A percentile compares a stretch with the other conserved stretches of the same genome.
phyloP scores from a whole-genome alignment of 2,888 invertebrate species.

The Ernsta delagoae region DNA sequence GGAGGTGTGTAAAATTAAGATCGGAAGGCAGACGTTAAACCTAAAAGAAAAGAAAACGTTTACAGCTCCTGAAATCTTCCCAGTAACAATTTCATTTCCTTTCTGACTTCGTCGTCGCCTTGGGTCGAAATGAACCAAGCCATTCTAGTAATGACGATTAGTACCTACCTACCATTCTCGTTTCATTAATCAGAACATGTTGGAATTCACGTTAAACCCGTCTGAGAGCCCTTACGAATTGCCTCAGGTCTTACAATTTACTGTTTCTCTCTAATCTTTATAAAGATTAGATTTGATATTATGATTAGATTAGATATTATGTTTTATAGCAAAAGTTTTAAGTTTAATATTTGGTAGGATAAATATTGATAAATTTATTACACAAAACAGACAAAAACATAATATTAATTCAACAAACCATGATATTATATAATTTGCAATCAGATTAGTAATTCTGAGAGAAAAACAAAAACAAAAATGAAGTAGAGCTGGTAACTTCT shows the following conservation, averaged over 20 bases:
- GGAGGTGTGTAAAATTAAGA: conserved; percentile 1
- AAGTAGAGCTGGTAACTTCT: too few species aligned
- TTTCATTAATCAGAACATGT: conserved; percentile 19
- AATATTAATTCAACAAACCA: too few species aligned
- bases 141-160: conserved; percentile 21
- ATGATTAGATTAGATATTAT: too few species aligned
- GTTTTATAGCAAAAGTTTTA: too few species aligned
- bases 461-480: too few species aligned
- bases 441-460: too few species aligned
- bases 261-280: background rate
- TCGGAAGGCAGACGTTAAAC: conserved; percentile 6
- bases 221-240: background rate
- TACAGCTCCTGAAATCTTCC: conserved; percentile 14
- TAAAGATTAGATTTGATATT: background rate
- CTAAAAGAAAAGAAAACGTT: conserved; percentile 8
- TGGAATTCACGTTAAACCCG: conserved; percentile 8
- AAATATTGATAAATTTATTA: too few species aligned
- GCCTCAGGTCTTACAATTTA: background rate
- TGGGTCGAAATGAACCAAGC: conserved; percentile 28
- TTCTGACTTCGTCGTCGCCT: conserved; percentile 22
- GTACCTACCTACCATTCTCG: conserved; percentile 10
- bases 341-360: too few species aligned
- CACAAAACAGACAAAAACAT: too few species aligned
- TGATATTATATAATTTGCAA: too few species aligned
- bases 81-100: conserved; percentile 22